Base-by-base conservation (phyloP, 2,113 vertebrate species). In the Menidia beryllina region DNA sequence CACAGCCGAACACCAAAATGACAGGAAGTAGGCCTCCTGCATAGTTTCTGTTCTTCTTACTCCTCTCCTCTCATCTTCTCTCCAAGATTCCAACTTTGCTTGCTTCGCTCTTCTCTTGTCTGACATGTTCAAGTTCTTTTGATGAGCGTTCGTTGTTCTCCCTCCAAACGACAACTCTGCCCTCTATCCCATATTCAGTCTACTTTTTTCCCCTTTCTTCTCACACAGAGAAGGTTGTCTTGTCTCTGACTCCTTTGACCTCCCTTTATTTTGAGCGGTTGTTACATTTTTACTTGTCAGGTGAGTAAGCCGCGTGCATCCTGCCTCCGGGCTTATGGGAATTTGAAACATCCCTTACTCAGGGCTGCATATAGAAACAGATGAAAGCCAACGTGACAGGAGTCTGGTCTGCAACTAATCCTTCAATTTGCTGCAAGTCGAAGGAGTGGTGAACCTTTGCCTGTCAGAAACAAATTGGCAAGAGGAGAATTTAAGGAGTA, bases 341-440 rank as follows among this genome's bases (percentile, higher is more conserved):
- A 62, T 77, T 82, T 74, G 61, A 85, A 70, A 36, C 60, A 58
- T 83, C 10, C 68, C 41, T 54, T 53, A 64, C 70, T 77, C 65
- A 74, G 68, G 59, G 58, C 79, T 80, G 59, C 74, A 69, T 70
- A 59, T 69, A 47, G 59, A 73, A 65, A 63, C 48, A 76, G 60
- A 88, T 83, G 72, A 81, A 86, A 79, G 61, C 75, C 65, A 50
- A 72, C 65, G 81, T 82, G 72, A 84, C 69, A 34, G 77, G 61
- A 47, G 57, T 30, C 26, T 77, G 61, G 76, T 57, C 45, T n/a
- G 52, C 60, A 59, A 71, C 75, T 60, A 69, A 77, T 81, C 57
- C 71, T 39, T 57, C 69, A 68, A 81, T 85, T 81, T 83, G 75
- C 69, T 77, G n/a, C 72, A 69, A 78, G 69, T 79, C 67, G 81